These are phyloP conservation scores for Eucera pruinosa DNA, from an alignment of 2,888 invertebrate genomes.

Conservation along the genomic window DNA sequence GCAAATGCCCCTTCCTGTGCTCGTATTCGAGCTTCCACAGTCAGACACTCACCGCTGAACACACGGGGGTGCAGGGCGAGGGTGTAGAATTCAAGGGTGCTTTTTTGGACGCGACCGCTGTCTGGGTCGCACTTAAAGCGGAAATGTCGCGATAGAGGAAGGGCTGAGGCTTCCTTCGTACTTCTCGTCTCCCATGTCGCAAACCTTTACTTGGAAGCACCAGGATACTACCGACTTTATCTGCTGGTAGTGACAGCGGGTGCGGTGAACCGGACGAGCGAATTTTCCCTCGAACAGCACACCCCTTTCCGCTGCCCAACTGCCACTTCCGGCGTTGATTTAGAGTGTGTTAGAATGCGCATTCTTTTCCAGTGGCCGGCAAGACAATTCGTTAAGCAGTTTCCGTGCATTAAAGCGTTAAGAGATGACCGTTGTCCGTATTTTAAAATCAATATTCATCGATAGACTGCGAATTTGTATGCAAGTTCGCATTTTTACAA, in stretches of 20 bases:
- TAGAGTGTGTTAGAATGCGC: background rate
- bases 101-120: slow-evolving; percentile 47
- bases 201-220: background rate
- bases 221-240: slow-evolving; percentile 34
- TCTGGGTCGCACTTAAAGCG: slow-evolving; percentile 62
- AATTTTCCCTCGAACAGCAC: slow-evolving; percentile 8
- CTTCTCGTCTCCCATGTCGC: background rate
- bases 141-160: slow-evolving; percentile 38
- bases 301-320: slow-evolving; percentile 2
- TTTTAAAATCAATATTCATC: too few species aligned
- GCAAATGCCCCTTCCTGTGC: background rate
- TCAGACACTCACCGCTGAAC: slow-evolving; percentile 17
- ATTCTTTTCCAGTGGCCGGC: background rate
- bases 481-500: too few species aligned
- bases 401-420: too few species aligned
- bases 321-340: slow-evolving; percentile 8
- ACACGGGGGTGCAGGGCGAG: too few species aligned
- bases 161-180: slow-evolving; percentile 6
- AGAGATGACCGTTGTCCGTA: too few species aligned
- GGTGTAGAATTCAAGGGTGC: slow-evolving; percentile 22
- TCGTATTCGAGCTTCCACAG: slow-evolving; percentile 40
- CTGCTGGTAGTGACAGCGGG: slow-evolving; percentile 24
- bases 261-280: slow-evolving; percentile 5
- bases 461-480: too few species aligned
- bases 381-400: background rate